Evolutionary conservation across 2,888 invertebrate genomes (phyloP).

Genomic region (Rhagonycha fulva): DNA sequence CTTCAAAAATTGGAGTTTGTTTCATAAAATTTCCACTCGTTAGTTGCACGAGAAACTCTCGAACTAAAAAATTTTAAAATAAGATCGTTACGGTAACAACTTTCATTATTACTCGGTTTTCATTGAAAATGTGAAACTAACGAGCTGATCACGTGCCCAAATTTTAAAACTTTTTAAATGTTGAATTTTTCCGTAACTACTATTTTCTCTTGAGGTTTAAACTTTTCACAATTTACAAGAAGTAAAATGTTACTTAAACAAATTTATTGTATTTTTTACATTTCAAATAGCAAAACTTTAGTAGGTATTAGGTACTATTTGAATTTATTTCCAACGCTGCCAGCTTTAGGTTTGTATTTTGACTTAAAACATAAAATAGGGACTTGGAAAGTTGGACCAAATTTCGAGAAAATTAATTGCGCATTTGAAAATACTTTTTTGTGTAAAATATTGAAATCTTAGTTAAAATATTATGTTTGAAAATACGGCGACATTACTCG

Average conservation of each 20-base stretch:
- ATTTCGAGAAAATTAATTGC: not conserved
- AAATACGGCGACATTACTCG: not conserved
- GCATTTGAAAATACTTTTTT: no score
- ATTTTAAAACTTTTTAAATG: not conserved
- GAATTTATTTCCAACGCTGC: not conserved
- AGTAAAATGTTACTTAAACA: not conserved
- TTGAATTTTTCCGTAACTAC: not conserved
- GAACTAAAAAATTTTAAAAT: not conserved
- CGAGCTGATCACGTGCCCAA: not conserved
- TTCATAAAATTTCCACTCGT: not conserved
- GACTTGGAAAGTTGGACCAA: not conserved
- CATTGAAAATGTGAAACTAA: not conserved
- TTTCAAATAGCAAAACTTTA: not conserved
- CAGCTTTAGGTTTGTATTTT: not conserved
- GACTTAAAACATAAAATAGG: not conserved
- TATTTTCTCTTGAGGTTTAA: not conserved
- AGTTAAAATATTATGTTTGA: not conserved
- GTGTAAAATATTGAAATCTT: not conserved
- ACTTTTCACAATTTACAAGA: not conserved
- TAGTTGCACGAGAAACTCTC: not conserved
- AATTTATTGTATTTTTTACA: not conserved
- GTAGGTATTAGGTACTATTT: not conserved
- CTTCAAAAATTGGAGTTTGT: not conserved
- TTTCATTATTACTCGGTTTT: not conserved
- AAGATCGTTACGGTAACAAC: not conserved